Base-by-base conservation (phyloP, 2,888 invertebrate species). In the Adela reaumurella region DNA sequence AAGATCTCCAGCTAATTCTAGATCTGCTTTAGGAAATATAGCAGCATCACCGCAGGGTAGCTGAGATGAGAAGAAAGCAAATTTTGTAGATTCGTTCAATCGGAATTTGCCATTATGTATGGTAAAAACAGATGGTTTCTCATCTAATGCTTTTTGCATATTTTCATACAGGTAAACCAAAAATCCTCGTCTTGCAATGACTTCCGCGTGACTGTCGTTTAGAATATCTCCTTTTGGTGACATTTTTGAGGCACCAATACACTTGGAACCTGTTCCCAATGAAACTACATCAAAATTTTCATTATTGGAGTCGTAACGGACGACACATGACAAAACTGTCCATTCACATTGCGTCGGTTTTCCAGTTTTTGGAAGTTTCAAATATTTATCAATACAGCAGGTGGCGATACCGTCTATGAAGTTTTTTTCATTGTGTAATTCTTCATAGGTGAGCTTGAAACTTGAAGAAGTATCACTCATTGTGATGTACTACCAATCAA, bases 31-130 rank as follows among this genome's bases (percentile, higher is more conserved):
- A 1, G 84, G 83, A 62, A 90, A 84, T 57, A 97, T 96, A 17
- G 94, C 89, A 14, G 94, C 94, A 82, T 97, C 97, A 0, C 97
- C 97, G 73, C 97, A 97, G 17, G 96, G 97, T 41, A 89, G 83
- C 63, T 93, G 91, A 46, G 92, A 93, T 24, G 90, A 87, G 60
- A 90, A 92, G 61, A 97, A 89, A 64, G 94, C 89, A 68, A 92
- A 94, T 20, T 82, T 76, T 19, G 91, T 65, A 41, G 74, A 74
- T 3, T 78, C 59, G 57, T 81, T 83, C 1, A 92, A 52, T 49
- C 60, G 59, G 58, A 83, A 84, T 51, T 64, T 66, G n/a, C 57
- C 54, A 2, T 63, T 54, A 41, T 61, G 59, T 42, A 58, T 46
- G 20, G 41, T 50, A 56, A 77, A 73, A 59, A 79, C 66, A 18